Evolutionary conservation across 1,140 invertebrate species (phyloP).

Genomic region (Diprion similis): DNA sequence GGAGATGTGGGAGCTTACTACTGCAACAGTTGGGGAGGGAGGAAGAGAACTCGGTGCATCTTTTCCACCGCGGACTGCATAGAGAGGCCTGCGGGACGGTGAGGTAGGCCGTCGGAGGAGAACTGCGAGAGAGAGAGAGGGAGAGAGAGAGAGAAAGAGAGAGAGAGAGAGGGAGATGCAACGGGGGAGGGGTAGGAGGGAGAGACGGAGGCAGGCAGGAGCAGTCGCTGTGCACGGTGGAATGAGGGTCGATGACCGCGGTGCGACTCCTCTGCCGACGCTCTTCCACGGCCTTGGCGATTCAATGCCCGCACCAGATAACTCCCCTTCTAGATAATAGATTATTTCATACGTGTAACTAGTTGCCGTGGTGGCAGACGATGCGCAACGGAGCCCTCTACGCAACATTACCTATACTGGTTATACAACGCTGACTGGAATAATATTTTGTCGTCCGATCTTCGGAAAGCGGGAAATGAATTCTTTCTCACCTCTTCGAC

Average conservation of each 20-base stretch:
- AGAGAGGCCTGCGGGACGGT: conserved; percentile 28
- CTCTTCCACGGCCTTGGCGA: conserved; percentile 56
- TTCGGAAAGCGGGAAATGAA: background rate
- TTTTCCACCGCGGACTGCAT: conserved; percentile 6
- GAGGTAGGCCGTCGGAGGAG: conserved; percentile 32
- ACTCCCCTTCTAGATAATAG: conserved; percentile 56
- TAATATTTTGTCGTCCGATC: conserved; percentile 43
- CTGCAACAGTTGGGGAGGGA: conserved; percentile 22
- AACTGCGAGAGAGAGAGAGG: conserved; percentile 30
- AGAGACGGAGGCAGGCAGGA: conserved; percentile 35
- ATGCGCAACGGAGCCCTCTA: conserved; percentile 16
- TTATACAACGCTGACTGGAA: conserved; percentile 39
- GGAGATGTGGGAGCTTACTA: conserved; percentile 31
- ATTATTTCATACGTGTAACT: conserved; percentile 59
- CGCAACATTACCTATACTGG: conserved; percentile 34
- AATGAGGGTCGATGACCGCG: conserved; percentile 55
- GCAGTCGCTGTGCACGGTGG: conserved; percentile 25
- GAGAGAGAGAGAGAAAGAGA: conserved; percentile 8
- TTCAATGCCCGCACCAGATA: conserved; percentile 61
- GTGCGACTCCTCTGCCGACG: conserved; percentile 46
- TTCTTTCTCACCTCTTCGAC: background rate
- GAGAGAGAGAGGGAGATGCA: conserved; percentile 3
- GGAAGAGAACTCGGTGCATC: conserved; percentile 15
- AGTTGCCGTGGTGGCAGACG: conserved; percentile 42
- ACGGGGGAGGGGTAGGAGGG: conserved; percentile 28